Percentiles rank a stretch among this genome's conserved stretches.
Evolutionary conservation across 2,113 vertebrate genomes (phyloP).

Genomic region (Conger conger): DNA sequence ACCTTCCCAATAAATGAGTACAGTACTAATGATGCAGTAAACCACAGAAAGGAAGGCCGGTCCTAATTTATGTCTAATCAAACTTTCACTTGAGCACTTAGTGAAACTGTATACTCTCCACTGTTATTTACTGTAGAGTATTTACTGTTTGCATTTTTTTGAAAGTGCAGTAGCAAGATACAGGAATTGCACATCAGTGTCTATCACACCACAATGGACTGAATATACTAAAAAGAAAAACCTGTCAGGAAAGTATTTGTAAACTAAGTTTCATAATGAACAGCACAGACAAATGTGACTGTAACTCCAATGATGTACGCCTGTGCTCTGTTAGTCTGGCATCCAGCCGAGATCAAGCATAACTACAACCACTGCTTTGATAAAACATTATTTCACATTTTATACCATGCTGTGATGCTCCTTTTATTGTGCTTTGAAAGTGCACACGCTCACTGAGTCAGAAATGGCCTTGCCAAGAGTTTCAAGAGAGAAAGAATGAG

Average conservation of each 20-base stretch:
- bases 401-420: neutral
- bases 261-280: neutral
- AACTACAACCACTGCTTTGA: neutral
- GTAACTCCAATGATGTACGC: neutral
- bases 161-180: neutral
- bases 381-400: neutral
- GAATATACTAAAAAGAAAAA: neutral
- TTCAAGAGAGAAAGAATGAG: neutral
- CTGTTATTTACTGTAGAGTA: neutral
- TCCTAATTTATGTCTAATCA: neutral
- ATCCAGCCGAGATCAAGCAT: neutral
- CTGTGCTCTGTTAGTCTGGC: neutral
- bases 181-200: neutral
- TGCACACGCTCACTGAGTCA: conserved; percentile 9
- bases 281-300: neutral
- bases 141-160: neutral
- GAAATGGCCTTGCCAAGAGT: conserved; percentile 9
- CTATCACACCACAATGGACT: neutral
- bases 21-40: conserved; percentile 2
- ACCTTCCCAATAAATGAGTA: neutral
- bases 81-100: neutral
- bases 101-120: neutral
- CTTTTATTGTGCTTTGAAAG: conserved; percentile 2
- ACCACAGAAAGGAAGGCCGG: neutral
- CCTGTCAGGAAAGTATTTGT: neutral